Percentiles rank a stretch among this genome's conserved stretches.
Evolutionary conservation across 2,113 vertebrate genomes (phyloP).

Genomic region (Chunga burmeisteri): DNA sequence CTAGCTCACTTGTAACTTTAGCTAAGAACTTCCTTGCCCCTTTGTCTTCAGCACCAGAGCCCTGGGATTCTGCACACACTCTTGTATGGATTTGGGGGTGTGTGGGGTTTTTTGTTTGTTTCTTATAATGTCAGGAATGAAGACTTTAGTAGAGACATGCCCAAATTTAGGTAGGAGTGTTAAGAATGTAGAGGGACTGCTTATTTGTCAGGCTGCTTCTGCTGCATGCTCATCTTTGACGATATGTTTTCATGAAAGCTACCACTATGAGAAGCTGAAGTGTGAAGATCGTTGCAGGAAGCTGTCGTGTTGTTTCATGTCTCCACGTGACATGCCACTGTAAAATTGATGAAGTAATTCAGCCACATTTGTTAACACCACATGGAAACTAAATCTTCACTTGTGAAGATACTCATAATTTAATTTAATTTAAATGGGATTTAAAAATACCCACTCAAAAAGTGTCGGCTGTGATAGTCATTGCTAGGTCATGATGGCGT

Average conservation of each 20-base stretch:
- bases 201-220: not conserved
- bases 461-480: not conserved
- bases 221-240: not conserved
- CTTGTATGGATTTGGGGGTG: not conserved
- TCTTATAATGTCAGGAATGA: not conserved
- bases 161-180: not conserved
- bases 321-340: not conserved
- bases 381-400: not conserved
- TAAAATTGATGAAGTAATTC: not conserved
- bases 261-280: not conserved
- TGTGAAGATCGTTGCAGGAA: not conserved
- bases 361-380: not conserved
- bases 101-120: too few species aligned
- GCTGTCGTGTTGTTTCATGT: not conserved
- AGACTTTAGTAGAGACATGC: not conserved
- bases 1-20: not conserved
- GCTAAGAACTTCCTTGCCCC: not conserved
- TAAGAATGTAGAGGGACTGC: not conserved
- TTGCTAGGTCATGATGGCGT: not conserved
- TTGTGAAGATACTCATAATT: not conserved
- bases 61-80: not conserved
- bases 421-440: not conserved
- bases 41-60: not conserved
- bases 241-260: rapidly evolving
- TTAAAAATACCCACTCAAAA: not conserved